Conservation (phyloP, 2,113 vertebrate species). For the Tricholaema leucomelas region DNA sequence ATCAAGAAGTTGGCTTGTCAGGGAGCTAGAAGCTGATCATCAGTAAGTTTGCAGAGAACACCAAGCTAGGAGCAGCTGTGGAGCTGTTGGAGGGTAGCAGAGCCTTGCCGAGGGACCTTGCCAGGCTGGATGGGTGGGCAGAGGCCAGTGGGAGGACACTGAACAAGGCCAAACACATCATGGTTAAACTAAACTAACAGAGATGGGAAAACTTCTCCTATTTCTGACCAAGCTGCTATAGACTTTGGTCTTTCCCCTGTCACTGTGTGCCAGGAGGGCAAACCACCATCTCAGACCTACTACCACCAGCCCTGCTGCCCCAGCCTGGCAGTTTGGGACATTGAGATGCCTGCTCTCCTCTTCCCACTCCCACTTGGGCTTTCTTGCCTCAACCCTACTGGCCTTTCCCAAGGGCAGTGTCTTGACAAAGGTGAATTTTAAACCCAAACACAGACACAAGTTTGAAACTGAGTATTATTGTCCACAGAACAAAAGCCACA, state of each 20-base stretch:
- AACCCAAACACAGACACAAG: background rate
- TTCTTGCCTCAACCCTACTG: background rate
- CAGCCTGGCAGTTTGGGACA: rapidly evolving
- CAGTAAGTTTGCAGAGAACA: no score
- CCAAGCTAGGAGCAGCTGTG: no score
- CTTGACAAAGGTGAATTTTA: background rate
- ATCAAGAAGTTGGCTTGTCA: background rate
- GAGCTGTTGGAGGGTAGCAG: no score
- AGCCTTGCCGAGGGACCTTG: no score
- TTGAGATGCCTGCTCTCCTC: background rate
- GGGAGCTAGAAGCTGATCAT: background rate
- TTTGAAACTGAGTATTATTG: background rate
- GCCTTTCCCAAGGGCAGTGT: background rate
- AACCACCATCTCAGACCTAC: background rate
- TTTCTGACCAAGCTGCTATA: background rate
- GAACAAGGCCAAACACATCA: no score
- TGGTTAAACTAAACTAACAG: no score
- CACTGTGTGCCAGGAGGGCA: background rate
- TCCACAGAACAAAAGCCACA: background rate
- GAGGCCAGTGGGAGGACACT: no score
- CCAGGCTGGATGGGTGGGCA: no score
- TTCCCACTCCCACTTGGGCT: background rate
- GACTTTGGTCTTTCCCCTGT: background rate
- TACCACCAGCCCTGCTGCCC: background rate
- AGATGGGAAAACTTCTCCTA: background rate